phyloP scores from a whole-genome alignment of 2,113 vertebrate genomes.

The Podarcis muralis region DNA sequence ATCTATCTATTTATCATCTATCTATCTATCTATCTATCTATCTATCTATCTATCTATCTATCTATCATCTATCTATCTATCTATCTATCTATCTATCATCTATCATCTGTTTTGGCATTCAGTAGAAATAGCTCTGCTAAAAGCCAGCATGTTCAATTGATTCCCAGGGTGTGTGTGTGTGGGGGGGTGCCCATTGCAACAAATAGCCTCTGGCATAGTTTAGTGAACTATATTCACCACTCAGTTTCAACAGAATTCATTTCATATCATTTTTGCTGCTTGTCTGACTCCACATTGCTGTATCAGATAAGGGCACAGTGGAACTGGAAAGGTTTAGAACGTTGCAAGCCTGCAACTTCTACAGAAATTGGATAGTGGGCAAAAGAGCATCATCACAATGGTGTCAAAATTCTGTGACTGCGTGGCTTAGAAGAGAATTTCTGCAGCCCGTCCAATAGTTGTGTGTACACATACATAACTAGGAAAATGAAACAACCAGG shows the following conservation, averaged over 20 bases:
- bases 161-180: background rate
- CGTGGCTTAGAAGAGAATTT: background rate
- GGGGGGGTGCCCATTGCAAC: background rate
- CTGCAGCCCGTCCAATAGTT: background rate
- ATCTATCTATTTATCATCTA: too few relatives aligned
- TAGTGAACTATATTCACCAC: conserved; percentile 9
- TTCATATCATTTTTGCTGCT: background rate
- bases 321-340: background rate
- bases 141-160: conserved; percentile 16
- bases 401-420: conserved; percentile 6
- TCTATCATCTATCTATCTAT: too few relatives aligned
- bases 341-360: background rate
- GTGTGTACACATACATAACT: background rate
- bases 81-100: too few relatives aligned
- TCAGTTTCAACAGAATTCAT: background rate
- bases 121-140: background rate
- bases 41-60: too few relatives aligned
- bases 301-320: background rate
- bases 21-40: too few relatives aligned
- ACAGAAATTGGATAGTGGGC: background rate
- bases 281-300: conserved; percentile 14
- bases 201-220: background rate
- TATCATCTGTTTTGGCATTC: conserved; percentile 1
- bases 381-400: background rate
- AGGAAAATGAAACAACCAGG: background rate